These are phyloP conservation scores for Drosophila melanocephala DNA, from an alignment of 2,888 invertebrate species.

Conservation along the genomic window DNA sequence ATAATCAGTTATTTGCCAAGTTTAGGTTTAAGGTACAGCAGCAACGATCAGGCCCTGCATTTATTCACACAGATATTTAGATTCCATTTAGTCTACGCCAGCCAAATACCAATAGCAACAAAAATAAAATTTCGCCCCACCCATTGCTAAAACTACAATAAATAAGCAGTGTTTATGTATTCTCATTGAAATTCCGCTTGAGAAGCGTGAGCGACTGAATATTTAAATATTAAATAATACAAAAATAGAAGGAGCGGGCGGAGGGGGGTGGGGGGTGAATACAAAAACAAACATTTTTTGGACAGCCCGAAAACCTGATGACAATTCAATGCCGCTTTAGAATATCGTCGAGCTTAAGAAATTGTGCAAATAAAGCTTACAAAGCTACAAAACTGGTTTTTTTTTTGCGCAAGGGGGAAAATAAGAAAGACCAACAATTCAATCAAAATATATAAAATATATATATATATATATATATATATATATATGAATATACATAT, in stretches of 20 bases:
- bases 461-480: background rate
- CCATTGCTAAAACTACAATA: slow-evolving; percentile 12
- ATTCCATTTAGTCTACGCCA: slow-evolving; percentile 2
- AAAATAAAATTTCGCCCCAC: slow-evolving; percentile 6
- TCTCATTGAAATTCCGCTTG: slow-evolving; percentile 55
- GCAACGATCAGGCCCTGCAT: background rate
- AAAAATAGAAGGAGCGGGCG: slow-evolving; percentile 1
- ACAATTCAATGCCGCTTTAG: slow-evolving; percentile 37
- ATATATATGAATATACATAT: background rate
- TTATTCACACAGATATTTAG: slow-evolving; percentile 6
- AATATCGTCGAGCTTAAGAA: slow-evolving; percentile 35
- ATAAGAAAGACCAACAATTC: slow-evolving; percentile 7
- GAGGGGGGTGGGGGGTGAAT: no score
- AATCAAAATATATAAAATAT: slow-evolving; percentile 7
- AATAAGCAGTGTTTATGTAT: slow-evolving; percentile 35
- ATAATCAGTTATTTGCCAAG: slow-evolving; percentile 15
- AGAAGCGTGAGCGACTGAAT: slow-evolving; percentile 44
- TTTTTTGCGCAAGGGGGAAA: slow-evolving; percentile 12
- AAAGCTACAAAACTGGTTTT: slow-evolving; percentile 54
- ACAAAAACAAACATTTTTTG: slow-evolving; percentile 9
- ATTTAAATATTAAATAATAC: slow-evolving; percentile 60
- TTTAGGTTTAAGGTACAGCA: slow-evolving; percentile 2
- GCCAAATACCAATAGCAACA: slow-evolving; percentile 1
- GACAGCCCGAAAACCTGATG: slow-evolving; percentile 32
- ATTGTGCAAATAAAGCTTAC: slow-evolving; percentile 35